These are phyloP conservation scores for Drosophila repletoides DNA, from an alignment of 1,140 invertebrate species.

Conservation along the genomic window DNA sequence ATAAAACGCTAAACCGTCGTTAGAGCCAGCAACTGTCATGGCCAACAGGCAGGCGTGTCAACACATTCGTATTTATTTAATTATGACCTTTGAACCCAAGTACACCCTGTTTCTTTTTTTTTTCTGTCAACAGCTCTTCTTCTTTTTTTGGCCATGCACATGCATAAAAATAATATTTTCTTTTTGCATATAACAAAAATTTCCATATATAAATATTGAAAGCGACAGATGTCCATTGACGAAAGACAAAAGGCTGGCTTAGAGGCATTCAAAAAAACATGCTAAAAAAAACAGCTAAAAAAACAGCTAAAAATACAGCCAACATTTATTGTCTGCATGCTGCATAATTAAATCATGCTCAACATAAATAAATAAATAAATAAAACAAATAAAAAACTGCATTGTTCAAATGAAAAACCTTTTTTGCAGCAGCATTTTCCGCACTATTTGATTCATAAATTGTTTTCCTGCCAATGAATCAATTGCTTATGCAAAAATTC, in stretches of 20 bases:
- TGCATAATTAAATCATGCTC: constrained; percentile 72
- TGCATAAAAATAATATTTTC: constrained; percentile 58
- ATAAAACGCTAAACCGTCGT: constrained; percentile 53
- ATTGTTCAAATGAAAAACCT: constrained; percentile 64
- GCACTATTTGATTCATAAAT: constrained; percentile 68
- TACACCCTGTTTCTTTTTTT: constrained; percentile 9
- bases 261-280: constrained; percentile 37
- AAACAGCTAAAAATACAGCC: not conserved
- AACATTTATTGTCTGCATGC: constrained; percentile 39
- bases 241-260: constrained; percentile 51
- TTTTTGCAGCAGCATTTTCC: constrained; percentile 60
- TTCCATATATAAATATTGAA: constrained; percentile 61
- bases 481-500: constrained; percentile 50
- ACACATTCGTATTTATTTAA: constrained; percentile 50
- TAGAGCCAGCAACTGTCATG: constrained; percentile 52
- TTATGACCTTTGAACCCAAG: constrained; percentile 37
- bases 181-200: constrained; percentile 48
- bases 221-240: constrained; percentile 54
- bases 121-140: constrained; percentile 11
- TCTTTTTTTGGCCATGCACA: constrained; percentile 32
- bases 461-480: constrained; percentile 69
- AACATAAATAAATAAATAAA: constrained; percentile 21
- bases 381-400: not conserved
- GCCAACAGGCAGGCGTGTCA: constrained; percentile 36
- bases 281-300: not conserved